Conservation (phyloP, 1,140 invertebrate genomes). For the Trichonephila inaurata region DNA sequence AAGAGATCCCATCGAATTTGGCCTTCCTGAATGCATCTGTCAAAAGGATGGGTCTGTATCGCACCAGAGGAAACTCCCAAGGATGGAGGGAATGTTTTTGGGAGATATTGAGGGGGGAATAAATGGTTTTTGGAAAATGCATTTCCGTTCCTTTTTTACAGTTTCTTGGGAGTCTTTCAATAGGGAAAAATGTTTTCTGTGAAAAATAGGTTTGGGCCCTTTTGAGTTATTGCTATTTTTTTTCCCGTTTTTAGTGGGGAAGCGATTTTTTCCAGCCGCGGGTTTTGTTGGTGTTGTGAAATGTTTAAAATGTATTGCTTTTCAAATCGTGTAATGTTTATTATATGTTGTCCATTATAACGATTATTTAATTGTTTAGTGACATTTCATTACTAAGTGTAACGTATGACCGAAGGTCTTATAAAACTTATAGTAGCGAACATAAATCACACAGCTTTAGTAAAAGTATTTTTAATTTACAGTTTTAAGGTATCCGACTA, state of each 20-base stretch:
- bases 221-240: constrained; percentile 23
- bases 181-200: neutral
- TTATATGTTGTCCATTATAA: no score
- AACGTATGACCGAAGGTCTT: no score
- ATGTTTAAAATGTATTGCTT: no score
- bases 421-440: no score
- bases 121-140: constrained; percentile 50
- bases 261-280: neutral
- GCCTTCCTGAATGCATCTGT: constrained; percentile 50
- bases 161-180: neutral
- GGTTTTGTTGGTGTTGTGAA: neutral
- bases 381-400: no score
- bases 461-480: no score
- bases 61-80: constrained; percentile 5
- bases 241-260: neutral
- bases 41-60: constrained; percentile 1
- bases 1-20: constrained; percentile 68
- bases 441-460: no score
- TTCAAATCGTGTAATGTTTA: no score
- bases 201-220: neutral
- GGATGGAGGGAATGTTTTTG: constrained; percentile 7
- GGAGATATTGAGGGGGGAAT: constrained; percentile 32
- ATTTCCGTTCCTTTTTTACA: constrained; percentile 13
- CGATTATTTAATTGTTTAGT: no score
- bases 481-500: no score